These are phyloP conservation scores for Apaloderma vittatum DNA, from an alignment of 2,113 vertebrate genomes.

Conservation along the genomic window DNA sequence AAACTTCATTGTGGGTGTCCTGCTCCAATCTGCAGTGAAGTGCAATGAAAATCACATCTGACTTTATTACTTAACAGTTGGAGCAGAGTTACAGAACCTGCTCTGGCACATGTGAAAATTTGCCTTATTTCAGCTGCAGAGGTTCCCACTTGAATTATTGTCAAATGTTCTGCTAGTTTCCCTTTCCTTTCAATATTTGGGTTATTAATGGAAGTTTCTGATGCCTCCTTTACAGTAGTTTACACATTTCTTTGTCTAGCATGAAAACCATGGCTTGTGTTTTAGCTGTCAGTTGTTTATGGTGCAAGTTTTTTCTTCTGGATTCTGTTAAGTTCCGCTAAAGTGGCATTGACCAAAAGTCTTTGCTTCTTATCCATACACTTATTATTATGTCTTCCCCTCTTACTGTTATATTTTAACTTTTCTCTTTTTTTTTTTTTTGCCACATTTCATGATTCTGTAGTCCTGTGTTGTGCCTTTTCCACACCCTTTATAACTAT, in stretches of 20 bases:
- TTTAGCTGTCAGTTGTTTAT: neutral
- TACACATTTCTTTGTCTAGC: neutral
- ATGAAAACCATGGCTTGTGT: neutral
- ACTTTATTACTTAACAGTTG: neutral
- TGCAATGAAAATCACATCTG: neutral
- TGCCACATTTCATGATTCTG: neutral
- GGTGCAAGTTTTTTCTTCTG: neutral
- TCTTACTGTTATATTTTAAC: neutral
- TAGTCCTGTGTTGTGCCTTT: neutral
- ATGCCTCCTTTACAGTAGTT: neutral
- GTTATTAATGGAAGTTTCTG: neutral
- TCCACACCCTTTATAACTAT: neutral
- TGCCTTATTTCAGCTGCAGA: neutral
- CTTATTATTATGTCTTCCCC: neutral
- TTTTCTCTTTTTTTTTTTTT: neutral
- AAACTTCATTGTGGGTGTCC: slow-evolving; percentile 45
- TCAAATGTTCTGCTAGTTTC: neutral
- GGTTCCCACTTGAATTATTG: neutral
- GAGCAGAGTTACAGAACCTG: neutral
- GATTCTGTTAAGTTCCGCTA: neutral
- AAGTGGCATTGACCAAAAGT: neutral
- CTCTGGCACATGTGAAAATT: neutral
- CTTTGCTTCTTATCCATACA: neutral
- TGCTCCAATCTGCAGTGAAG: neutral
- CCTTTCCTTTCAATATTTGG: neutral